phyloP scores from a whole-genome alignment of 2,113 vertebrate genomes.

The Prionailurus bengalensis region DNA sequence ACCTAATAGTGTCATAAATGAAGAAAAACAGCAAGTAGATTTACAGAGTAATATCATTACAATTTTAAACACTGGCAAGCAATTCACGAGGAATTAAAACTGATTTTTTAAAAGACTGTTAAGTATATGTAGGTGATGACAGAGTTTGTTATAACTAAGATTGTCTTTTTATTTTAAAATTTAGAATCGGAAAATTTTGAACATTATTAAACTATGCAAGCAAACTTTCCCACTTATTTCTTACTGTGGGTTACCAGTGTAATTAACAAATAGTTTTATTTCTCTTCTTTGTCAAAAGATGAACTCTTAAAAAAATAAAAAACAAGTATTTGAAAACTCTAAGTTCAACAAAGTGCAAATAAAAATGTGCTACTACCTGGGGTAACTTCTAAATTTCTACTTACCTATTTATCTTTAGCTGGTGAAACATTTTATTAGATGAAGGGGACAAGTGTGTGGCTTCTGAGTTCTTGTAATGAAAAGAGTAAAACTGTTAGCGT shows the following conservation, averaged over 20 bases:
- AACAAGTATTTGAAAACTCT: conserved; percentile 41
- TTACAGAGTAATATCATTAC: not conserved
- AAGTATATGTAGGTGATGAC: not conserved
- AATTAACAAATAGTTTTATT: conserved; percentile 33
- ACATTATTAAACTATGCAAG: not conserved
- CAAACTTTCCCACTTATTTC: conserved; percentile 42
- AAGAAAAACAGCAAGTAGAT: not conserved
- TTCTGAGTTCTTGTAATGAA: conserved; percentile 1
- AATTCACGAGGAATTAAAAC: not conserved
- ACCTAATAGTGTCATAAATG: not conserved
- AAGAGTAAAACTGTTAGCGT: not conserved
- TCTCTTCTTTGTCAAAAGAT: conserved; percentile 41
- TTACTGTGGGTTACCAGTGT: not conserved
- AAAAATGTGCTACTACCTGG: not conserved
- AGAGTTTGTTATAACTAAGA: not conserved
- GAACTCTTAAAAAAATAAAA: not conserved
- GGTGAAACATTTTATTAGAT: not conserved
- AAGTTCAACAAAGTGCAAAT: not conserved
- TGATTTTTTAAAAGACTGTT: not conserved
- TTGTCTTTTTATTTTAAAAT: conserved; percentile 20
- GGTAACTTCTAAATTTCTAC: conserved; percentile 7
- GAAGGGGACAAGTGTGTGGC: not conserved
- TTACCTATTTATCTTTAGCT: not conserved
- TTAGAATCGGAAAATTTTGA: not conserved
- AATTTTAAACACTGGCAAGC: not conserved